Evolutionary conservation across 1,140 invertebrate species (phyloP).

Genomic region (Portunus trituberculatus): DNA sequence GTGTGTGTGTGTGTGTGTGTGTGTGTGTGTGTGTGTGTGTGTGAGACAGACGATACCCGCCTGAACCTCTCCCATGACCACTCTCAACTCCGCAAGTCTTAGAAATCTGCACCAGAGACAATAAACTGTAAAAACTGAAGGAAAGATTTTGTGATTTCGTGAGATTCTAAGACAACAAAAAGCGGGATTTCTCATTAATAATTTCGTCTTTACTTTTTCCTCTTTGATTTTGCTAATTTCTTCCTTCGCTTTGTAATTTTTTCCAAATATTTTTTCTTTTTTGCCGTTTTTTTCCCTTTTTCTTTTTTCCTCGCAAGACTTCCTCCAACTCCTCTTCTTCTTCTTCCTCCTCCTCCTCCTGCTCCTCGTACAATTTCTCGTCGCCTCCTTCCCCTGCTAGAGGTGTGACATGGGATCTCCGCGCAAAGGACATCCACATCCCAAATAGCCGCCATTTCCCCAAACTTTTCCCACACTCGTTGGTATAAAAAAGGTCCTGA

Average conservation of each 20-base stretch:
- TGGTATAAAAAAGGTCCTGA: slow-evolving; percentile 58
- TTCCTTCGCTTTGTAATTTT: not conserved
- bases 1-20: too few species aligned
- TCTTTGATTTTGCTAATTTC: too few species aligned
- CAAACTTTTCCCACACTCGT: slow-evolving; percentile 68
- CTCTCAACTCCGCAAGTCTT: too few species aligned
- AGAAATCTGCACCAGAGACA: too few species aligned
- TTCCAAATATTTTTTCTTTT: not conserved
- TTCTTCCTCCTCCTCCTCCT: not conserved
- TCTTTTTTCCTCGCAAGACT: not conserved
- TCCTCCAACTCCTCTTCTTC: not conserved
- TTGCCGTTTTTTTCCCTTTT: not conserved
- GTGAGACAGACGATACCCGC: too few species aligned
- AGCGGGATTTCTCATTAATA: too few species aligned
- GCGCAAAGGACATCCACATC: slow-evolving; percentile 58
- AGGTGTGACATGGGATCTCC: slow-evolving; percentile 19
- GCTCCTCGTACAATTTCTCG: not conserved
- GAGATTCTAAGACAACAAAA: too few species aligned
- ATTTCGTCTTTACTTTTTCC: too few species aligned
- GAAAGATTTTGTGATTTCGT: too few species aligned
- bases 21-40: too few species aligned
- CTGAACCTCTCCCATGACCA: too few species aligned
- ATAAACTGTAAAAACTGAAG: too few species aligned
- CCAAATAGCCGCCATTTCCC: slow-evolving; percentile 59
- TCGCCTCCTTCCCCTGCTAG: not conserved